Evolutionary conservation across 2,113 vertebrate species (phyloP).

Genomic region (Nipponia nippon): DNA sequence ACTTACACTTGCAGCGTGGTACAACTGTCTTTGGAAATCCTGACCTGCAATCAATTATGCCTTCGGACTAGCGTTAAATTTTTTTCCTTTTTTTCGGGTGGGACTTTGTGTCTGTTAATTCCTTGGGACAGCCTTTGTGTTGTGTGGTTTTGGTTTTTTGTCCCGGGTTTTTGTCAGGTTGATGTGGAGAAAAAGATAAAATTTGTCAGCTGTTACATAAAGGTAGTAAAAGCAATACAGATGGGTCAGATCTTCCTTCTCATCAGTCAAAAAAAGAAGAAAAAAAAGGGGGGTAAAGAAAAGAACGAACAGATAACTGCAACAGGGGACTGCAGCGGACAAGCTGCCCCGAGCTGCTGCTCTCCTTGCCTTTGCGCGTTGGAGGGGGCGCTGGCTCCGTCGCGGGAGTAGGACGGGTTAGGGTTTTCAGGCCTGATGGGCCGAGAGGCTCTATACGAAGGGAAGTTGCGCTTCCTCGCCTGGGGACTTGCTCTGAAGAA

Average conservation of each 20-base stretch:
- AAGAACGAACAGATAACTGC: too few relatives aligned
- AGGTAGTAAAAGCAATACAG: not conserved
- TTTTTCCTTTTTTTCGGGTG: not conserved
- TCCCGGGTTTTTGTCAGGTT: not conserved
- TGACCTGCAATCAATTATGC: not conserved
- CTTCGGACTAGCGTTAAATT: not conserved
- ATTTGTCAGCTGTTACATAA: not conserved
- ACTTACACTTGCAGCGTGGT: not conserved
- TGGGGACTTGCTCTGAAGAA: not conserved
- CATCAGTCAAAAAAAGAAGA: not conserved
- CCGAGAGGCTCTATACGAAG: not conserved
- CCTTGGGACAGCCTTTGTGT: not conserved
- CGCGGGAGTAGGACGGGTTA: too few relatives aligned
- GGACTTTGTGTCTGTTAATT: not conserved
- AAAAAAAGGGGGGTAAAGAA: not conserved
- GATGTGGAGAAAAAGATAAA: not conserved
- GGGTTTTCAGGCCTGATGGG: not conserved
- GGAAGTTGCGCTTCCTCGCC: not conserved
- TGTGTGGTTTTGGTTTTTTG: not conserved
- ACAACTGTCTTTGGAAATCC: not conserved
- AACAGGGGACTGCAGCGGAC: not conserved
- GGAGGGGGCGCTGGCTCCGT: not conserved
- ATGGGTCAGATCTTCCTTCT: not conserved
- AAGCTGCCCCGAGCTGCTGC: not conserved
- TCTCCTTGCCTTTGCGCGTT: not conserved